Conservation (phyloP, 2,113 vertebrate species). For the Ptilonorhynchus violaceus region DNA sequence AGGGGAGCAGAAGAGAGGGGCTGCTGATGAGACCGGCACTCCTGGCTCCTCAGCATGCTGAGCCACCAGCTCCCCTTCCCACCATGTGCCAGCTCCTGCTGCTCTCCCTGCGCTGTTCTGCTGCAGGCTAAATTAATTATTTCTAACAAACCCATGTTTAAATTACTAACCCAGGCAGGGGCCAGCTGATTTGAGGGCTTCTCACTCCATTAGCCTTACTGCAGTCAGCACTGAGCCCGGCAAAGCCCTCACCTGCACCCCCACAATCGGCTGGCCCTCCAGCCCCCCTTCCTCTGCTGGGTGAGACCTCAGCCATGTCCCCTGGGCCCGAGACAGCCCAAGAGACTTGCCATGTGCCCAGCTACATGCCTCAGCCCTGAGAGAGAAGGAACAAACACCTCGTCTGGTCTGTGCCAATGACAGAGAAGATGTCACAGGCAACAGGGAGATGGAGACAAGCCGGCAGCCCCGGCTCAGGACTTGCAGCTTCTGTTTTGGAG, state of each 20-base stretch:
- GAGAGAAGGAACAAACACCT: background rate
- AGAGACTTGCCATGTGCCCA: rapidly evolving
- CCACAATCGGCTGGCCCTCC: rapidly evolving
- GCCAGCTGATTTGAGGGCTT: background rate
- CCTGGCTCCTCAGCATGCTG: rapidly evolving
- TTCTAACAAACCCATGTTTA: background rate
- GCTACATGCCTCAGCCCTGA: rapidly evolving
- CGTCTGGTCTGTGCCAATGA: rapidly evolving
- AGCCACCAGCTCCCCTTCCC: background rate
- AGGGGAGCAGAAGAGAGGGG: background rate
- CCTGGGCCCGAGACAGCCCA: background rate
- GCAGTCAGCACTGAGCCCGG: background rate
- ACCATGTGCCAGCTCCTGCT: background rate
- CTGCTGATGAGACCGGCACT: rapidly evolving
- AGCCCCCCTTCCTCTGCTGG: background rate
- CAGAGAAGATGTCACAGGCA: background rate
- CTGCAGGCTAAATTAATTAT: background rate
- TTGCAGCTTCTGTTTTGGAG: background rate
- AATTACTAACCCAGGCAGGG: background rate
- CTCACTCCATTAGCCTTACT: background rate
- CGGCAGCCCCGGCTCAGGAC: background rate
- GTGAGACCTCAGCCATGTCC: background rate
- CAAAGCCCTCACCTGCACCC: background rate
- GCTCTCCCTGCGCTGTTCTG: background rate
- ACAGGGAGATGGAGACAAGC: background rate